Evolutionary conservation across 1,140 invertebrate genomes (phyloP), one percentile per base, ranked within the genome.

Genomic region (Magallana angulata): DNA sequence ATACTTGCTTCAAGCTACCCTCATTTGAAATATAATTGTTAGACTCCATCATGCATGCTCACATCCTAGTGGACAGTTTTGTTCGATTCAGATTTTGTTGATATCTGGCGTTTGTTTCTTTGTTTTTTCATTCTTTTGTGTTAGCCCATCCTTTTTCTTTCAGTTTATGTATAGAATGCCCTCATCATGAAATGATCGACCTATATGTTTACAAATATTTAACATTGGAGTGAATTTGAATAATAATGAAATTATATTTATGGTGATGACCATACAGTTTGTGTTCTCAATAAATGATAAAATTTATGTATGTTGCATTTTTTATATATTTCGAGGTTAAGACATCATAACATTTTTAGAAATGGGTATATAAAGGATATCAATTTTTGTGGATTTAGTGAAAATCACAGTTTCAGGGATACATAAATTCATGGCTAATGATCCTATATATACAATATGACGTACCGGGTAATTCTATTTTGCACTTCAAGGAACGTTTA

Each of bases 201-300:
- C 24, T 36, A 76, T 48, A 48, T 48, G 36, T 48, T 30, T 76
- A 24, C 64, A 71, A 24, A 24, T 71, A 30, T 76, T 76, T 76
- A 76, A 76, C 7, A 76, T 30, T 76, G 68, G 68, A 76, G 68
- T 76, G 68, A 76, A 76, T 30, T 71, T 76, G 6, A 76, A 76
- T 76, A 30, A 30, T 76, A 30, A 76, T 36, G 68, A 30, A 71
- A 76, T 76, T 76, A 64, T 64, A 76, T 76, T 76, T 18, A 76
- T 76, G 68, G 68, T 30, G 68, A 76, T 12, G 9, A 76, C 68
- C 68, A 76, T 18, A 30, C 7, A 12, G 68, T 76, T 76, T 76
- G 68, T 76, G 68, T 76, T 76, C 68, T 76, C 68, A 76, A 76
- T 76, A 76, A 76, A 76, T 12, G 30, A 11, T 76, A 30, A 76